phyloP scores from a whole-genome alignment of 2,797 vertebrate genomes.

The Galagoides demidoff region DNA sequence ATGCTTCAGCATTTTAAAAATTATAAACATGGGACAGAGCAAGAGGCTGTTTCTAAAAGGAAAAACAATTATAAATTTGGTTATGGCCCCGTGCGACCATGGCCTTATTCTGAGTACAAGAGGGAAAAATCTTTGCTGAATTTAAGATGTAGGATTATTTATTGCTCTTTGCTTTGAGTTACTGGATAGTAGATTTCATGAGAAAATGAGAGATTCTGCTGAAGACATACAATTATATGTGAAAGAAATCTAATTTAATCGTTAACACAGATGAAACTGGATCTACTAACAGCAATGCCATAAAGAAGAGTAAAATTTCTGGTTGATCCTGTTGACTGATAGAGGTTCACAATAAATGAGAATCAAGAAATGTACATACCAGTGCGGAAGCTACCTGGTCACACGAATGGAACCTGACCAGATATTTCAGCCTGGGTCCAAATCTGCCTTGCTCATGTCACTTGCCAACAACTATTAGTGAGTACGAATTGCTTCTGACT shows the following conservation, averaged over 20 bases:
- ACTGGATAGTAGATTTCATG: neutral
- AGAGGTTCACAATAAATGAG: neutral
- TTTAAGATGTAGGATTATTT: neutral
- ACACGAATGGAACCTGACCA: neutral
- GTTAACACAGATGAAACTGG: neutral
- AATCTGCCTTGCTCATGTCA: neutral
- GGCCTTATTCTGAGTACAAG: neutral
- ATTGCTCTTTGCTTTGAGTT: neutral
- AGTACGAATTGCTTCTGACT: neutral
- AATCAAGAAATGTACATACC: neutral
- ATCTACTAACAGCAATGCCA: neutral
- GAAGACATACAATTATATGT: neutral
- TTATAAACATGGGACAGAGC: neutral
- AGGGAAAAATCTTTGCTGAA: neutral
- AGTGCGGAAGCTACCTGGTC: neutral
- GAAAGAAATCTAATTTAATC: neutral
- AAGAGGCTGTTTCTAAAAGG: neutral
- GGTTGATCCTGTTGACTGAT: neutral
- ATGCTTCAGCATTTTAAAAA: constrained; percentile 63
- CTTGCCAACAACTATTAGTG: neutral
- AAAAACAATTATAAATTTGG: constrained; percentile 51
- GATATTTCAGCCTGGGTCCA: neutral
- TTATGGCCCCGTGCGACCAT: neutral
- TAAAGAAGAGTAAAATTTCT: neutral
- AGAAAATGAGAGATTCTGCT: constrained; percentile 28